Percentiles rank a stretch among this genome's conserved stretches.
phyloP scores from a whole-genome alignment of 2,113 vertebrate genomes.

The Bostrychus sinensis region DNA sequence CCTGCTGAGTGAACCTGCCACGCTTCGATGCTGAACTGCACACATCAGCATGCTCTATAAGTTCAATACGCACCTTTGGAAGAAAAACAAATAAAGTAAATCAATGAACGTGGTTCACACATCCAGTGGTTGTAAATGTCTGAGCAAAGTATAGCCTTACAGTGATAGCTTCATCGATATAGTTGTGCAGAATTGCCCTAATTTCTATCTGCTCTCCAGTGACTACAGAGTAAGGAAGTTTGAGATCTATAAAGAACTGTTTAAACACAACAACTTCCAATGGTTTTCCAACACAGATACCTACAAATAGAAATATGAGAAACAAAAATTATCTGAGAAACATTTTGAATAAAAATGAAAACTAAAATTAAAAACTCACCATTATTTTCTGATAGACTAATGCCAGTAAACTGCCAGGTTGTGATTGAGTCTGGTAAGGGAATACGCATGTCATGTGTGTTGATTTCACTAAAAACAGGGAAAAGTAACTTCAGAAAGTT shows the following conservation, averaged over 20 bases:
- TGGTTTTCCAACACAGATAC: slow-evolving; percentile 86
- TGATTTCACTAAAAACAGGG: slow-evolving; percentile 37
- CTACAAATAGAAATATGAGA: slow-evolving; percentile 70
- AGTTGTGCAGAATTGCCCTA: slow-evolving; percentile 79
- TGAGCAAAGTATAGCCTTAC: slow-evolving; percentile 59
- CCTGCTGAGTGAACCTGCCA: no score
- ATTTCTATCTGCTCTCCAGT: slow-evolving; percentile 78
- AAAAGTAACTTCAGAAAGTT: not conserved
- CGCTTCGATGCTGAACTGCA: no score
- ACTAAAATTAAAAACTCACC: slow-evolving; percentile 42
- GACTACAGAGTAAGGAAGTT: no score
- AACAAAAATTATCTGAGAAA: no score
- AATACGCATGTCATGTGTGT: not conserved
- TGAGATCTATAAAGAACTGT: no score
- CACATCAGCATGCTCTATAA: slow-evolving; percentile 76
- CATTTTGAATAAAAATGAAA: not conserved
- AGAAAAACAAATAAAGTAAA: not conserved
- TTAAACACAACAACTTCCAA: no score
- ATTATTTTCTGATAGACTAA: slow-evolving; percentile 81
- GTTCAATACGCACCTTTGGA: slow-evolving; percentile 82
- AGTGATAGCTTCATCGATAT: slow-evolving; percentile 12
- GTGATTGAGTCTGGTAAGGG: no score
- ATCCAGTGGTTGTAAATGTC: no score
- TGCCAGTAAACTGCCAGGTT: no score
- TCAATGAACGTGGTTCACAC: no score